Evolutionary conservation across 1,140 invertebrate genomes (phyloP), one percentile per base, ranked within the genome.

Genomic region (Neuroterus valhalla): DNA sequence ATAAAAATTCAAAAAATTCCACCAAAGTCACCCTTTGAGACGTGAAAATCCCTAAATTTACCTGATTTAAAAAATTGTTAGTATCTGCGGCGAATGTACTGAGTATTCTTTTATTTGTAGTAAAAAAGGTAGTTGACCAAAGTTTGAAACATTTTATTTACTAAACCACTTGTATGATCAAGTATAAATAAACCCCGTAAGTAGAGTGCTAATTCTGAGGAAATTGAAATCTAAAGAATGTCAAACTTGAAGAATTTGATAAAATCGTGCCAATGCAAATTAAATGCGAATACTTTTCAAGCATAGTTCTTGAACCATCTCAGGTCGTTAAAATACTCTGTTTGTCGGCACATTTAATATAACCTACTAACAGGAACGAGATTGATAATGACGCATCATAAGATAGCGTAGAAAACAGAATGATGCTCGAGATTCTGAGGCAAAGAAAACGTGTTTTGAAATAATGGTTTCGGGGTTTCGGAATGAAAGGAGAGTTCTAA

Each of bases 331-430:
- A 15, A 62, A 15, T 62, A 11, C 31, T 62, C 31, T 62, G 52
- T 62, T 15, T 15, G 52, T 62, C 52, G 52, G 52, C 23, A 12
- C 52, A 62, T 62, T 62, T 62, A 31, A 26, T 62, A 15, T 38
- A 62, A 31, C n/a, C n/a, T n/a, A 38, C 15, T 23, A 3, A 38
- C 0, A 12, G 52, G 12, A 55, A 62, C 14, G 12, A 62, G 31
- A 62, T 62, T 62, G 31, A 62, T 62, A 62, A 62, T 62, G 52
- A 62, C 52, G 52, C 52, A 31, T 26, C 52, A 62, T 62, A 62
- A 62, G 8, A 62, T 62, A 62, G 23, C 23, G 4, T 12, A 62
- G 12, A 55, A 55, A 52, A 62, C 26, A 4, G 15, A 62, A 55
- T 23, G n/a, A n/a, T n/a, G n/a, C n/a, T n/a, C 14, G 21, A 1